Base-by-base conservation (phyloP, 2,888 invertebrate genomes). In the Taenaris catops region DNA sequence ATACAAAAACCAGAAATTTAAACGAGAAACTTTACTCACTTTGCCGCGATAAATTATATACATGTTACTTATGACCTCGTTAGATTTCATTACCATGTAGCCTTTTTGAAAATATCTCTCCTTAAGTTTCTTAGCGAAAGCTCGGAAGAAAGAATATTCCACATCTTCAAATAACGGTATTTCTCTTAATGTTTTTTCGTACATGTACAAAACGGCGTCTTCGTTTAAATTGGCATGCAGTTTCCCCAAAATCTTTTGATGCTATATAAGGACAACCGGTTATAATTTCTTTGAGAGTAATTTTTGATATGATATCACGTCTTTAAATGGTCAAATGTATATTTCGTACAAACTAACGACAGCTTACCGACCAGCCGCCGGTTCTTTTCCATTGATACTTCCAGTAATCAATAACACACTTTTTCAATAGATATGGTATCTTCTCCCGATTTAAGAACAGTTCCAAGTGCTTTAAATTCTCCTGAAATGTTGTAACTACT, bases 341-440 rank as follows among this genome's bases (percentile, higher is more conserved):
- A 25, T n/a, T 17, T 2, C 14, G 14, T 14, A 3, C 4, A 14
- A 14, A 4, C 14, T 14, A 4, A 21, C 3, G 10, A 7, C 4
- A 14, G 12, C 81, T 57, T 45, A 86, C 84, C 61, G 84, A 84
- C 81, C 84, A 83, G 19, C 86, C 87, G 1, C 81, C 75, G 2
- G 84, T 87, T 52, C 87, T 63, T 51, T 84, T 86, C 87, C 87
- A 87, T 42, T 86, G 84, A 53, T 86, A 86, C 53, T 81, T 83
- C 81, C 84, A 86, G 49, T 76, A 78, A 23, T 84, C 81, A 27
- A 73, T 62, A 0, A 83, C 53, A 1, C 55, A 61, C 36, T 71
- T 75, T 47, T 75, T 81, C 6, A 87, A 51, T 2, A 49, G 2
- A 7, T 70, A 60, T 0, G 78, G 71, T 1, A 81, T 67, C n/a